Conservation (phyloP, 2,797 vertebrate species). For the Platalea minor region DNA sequence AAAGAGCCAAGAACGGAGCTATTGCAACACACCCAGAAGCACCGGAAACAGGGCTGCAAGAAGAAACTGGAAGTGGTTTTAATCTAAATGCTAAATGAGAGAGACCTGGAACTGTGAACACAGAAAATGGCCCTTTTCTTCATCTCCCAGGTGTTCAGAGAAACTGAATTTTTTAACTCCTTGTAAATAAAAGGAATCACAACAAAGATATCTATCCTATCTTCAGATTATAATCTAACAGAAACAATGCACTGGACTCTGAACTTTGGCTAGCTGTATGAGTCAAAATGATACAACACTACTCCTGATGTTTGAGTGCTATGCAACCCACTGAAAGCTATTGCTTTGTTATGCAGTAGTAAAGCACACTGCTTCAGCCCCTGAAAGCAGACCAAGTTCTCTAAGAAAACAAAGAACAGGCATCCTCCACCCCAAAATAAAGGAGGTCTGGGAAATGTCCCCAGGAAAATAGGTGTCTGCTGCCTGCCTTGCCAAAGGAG, state of each 20-base stretch:
- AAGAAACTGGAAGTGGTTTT: neutral
- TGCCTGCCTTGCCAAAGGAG: neutral
- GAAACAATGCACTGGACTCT: neutral
- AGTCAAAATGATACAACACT: neutral
- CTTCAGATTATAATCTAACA: neutral
- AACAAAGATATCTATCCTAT: neutral
- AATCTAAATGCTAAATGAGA: neutral
- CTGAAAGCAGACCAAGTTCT: neutral
- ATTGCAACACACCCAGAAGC: neutral
- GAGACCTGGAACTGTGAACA: neutral
- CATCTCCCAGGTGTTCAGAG: neutral
- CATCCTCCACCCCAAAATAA: neutral
- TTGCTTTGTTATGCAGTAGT: neutral
- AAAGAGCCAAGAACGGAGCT: neutral
- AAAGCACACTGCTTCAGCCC: neutral
- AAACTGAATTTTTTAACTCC: neutral
- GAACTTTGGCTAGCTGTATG: neutral
- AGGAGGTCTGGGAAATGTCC: neutral
- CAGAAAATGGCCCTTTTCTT: neutral
- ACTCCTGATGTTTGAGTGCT: neutral
- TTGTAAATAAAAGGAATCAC: neutral
- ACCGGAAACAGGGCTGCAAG: neutral
- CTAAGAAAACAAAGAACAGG: neutral
- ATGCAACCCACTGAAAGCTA: neutral
- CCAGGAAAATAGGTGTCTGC: slow-evolving; percentile 18